Evolutionary conservation across 2,888 invertebrate genomes (phyloP).

Genomic region (Leptogaster cylindrica): DNA sequence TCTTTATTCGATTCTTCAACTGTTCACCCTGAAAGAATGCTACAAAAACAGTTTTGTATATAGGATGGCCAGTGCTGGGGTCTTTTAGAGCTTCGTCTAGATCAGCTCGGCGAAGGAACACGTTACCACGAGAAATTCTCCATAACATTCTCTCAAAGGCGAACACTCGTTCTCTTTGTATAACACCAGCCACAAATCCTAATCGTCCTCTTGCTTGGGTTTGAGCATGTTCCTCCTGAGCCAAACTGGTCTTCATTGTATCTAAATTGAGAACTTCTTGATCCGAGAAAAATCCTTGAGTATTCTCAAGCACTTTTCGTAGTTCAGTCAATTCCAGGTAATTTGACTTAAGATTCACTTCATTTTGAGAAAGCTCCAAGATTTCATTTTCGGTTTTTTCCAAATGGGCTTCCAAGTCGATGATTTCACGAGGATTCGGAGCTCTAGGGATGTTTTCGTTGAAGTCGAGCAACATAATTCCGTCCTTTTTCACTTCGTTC

Average conservation of each 20-base stretch:
- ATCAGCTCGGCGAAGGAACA: slow-evolving; percentile 80
- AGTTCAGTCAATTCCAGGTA: slow-evolving; percentile 90
- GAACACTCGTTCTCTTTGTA: slow-evolving; percentile 79
- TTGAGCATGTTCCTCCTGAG: slow-evolving; percentile 65
- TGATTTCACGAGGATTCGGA: slow-evolving; percentile 78
- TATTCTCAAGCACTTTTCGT: slow-evolving; percentile 88
- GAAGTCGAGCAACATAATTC: slow-evolving; percentile 72
- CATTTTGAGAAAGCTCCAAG: slow-evolving; percentile 90
- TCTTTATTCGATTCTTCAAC: slow-evolving; percentile 82
- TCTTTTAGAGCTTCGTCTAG: slow-evolving; percentile 76
- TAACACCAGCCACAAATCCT: slow-evolving; percentile 85
- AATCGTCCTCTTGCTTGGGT: slow-evolving; percentile 59
- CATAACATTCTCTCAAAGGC: slow-evolving; percentile 87
- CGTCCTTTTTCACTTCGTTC: slow-evolving; percentile 77
- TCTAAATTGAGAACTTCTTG: slow-evolving; percentile 57
- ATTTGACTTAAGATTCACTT: slow-evolving; percentile 89
- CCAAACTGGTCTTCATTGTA: slow-evolving; percentile 71
- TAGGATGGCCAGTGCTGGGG: slow-evolving; percentile 71
- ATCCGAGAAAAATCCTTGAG: slow-evolving; percentile 66
- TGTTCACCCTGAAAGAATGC: slow-evolving; percentile 86
- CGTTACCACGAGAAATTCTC: slow-evolving; percentile 86
- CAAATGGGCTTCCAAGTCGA: slow-evolving; percentile 81
- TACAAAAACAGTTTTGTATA: slow-evolving; percentile 82
- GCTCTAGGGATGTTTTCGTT: slow-evolving; percentile 69
- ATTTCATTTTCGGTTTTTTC: slow-evolving; percentile 97